These are phyloP conservation scores for Odontamblyopus lacepedii DNA, from an alignment of 2,797 vertebrate species.

Conservation along the genomic window DNA sequence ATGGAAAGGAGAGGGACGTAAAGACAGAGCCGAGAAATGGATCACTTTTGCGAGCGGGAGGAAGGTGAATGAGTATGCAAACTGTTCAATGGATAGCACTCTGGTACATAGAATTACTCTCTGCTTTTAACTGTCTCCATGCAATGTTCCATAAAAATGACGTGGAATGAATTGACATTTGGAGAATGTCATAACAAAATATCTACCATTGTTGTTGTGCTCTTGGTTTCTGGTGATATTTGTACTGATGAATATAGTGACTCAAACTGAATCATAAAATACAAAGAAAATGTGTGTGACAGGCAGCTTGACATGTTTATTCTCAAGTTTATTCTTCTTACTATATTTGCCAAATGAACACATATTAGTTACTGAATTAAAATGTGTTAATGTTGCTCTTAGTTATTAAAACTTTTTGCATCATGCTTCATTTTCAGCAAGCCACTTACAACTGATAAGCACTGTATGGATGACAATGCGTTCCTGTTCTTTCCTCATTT, in stretches of 20 bases:
- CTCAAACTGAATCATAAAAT: background rate
- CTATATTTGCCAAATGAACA: too few relatives aligned
- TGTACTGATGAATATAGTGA: background rate
- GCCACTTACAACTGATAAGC: background rate
- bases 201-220: background rate
- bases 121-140: constrained; percentile 14
- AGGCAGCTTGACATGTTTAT: background rate
- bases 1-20: constrained; percentile 58
- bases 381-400: too few relatives aligned
- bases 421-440: background rate
- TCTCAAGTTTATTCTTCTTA: too few relatives aligned
- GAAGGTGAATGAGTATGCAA: constrained; percentile 38
- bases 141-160: background rate
- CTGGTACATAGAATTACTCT: constrained; percentile 20
- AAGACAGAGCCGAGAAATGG: constrained; percentile 61
- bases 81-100: constrained; percentile 23
- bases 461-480: background rate
- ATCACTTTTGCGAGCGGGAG: constrained; percentile 51
- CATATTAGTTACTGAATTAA: background rate
- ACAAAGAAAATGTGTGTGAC: background rate
- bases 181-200: constrained; percentile 4
- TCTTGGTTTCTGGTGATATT: background rate
- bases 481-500: constrained; percentile 3
- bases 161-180: background rate
- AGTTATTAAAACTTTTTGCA: background rate